Conservation (phyloP, 2,113 vertebrate species). For the Hylia prasina region DNA sequence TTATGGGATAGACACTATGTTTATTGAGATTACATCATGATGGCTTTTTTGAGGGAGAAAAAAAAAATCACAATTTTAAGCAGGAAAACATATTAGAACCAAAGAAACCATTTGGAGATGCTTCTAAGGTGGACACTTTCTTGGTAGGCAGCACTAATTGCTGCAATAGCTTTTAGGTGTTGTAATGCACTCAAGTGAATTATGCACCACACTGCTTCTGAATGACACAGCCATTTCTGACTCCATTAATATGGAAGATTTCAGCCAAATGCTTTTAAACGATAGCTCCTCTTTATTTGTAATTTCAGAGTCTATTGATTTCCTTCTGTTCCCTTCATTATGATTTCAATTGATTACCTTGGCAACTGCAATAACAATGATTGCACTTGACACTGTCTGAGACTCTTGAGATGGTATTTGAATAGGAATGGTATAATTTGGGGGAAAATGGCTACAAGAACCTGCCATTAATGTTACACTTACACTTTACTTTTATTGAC, state of each 20-base stretch:
- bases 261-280: slow-evolving; percentile 86
- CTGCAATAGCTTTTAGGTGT: slow-evolving; percentile 77
- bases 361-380: slow-evolving; percentile 82
- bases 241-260: slow-evolving; percentile 86
- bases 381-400: slow-evolving; percentile 82
- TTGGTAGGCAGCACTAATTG: slow-evolving; percentile 75
- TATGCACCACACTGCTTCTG: slow-evolving; percentile 78
- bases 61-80: slow-evolving; percentile 30
- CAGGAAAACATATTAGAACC: slow-evolving; percentile 56
- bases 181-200: slow-evolving; percentile 79
- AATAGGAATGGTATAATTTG: slow-evolving; percentile 83
- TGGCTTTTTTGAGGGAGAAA: not conserved
- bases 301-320: slow-evolving; percentile 88
- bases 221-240: slow-evolving; percentile 83
- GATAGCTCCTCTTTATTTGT: slow-evolving; percentile 86
- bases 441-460: slow-evolving; percentile 75
- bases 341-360: slow-evolving; percentile 86
- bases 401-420: slow-evolving; percentile 79
- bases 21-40: not conserved
- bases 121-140: slow-evolving; percentile 70
- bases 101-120: slow-evolving; percentile 68
- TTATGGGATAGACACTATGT: not conserved
- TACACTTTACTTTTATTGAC: slow-evolving; percentile 83
- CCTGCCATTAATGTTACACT: slow-evolving; percentile 77
- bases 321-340: slow-evolving; percentile 88